Evolutionary conservation across 1,140 invertebrate species (phyloP).

Genomic region (Tribolium madens): DNA sequence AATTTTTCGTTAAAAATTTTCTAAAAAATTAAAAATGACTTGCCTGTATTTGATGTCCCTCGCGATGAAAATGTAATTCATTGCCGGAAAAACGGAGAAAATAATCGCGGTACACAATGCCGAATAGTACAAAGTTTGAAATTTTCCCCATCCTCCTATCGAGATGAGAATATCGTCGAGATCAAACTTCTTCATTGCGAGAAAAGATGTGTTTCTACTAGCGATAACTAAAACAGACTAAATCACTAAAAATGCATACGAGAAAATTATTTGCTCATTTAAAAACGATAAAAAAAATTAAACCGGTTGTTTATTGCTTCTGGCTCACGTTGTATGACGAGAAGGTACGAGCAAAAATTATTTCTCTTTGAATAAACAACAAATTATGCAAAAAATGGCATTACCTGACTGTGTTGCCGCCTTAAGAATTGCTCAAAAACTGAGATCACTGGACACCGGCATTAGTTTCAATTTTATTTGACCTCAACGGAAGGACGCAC

Average conservation of each 20-base stretch:
- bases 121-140: conserved; percentile 51
- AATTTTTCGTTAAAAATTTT: neutral
- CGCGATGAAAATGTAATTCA: conserved; percentile 74
- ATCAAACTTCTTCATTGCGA: conserved; percentile 14
- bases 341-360: conserved; percentile 26
- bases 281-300: conserved; percentile 28
- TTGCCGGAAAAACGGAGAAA: conserved; percentile 67
- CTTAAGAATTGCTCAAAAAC: neutral
- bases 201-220: neutral
- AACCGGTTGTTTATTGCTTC: conserved; percentile 33
- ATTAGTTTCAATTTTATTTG: conserved; percentile 2
- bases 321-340: conserved; percentile 28
- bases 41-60: conserved; percentile 68
- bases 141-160: conserved; percentile 48
- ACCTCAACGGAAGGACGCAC: conserved; percentile 24
- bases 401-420: neutral
- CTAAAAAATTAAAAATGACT: conserved; percentile 43
- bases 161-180: conserved; percentile 39
- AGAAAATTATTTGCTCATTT: conserved; percentile 28
- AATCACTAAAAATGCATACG: conserved; percentile 32
- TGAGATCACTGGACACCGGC: conserved; percentile 8
- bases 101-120: conserved; percentile 69
- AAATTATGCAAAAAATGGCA: conserved; percentile 7
- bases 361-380: conserved; percentile 25
- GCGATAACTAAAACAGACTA: conserved; percentile 24